These are phyloP conservation scores for Dipodomys spectabilis DNA, from an alignment of 2,113 vertebrate genomes.

Conservation along the genomic window DNA sequence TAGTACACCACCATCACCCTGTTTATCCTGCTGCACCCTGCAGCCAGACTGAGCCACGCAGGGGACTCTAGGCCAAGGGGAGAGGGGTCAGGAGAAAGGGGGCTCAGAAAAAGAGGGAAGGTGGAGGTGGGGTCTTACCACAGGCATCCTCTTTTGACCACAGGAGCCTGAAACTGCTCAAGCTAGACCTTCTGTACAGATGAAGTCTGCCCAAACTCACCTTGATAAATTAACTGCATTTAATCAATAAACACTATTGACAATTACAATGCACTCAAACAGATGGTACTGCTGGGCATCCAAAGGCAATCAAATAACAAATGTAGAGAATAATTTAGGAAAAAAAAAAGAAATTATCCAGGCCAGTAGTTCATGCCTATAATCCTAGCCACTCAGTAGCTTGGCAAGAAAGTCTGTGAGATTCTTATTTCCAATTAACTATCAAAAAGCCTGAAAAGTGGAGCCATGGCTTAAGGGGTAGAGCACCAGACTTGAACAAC, in stretches of 20 bases:
- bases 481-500: no score
- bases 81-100: neutral
- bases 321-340: neutral
- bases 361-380: no score
- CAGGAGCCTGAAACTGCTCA: neutral
- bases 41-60: slow-evolving; percentile 7
- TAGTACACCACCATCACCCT: neutral
- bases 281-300: neutral
- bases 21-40: slow-evolving; percentile 44
- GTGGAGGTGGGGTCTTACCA: rapidly evolving
- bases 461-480: no score
- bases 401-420: no score
- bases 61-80: no score
- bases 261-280: neutral
- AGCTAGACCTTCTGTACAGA: neutral
- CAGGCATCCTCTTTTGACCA: neutral
- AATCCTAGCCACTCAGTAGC: no score
- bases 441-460: no score
- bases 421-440: no score
- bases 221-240: neutral
- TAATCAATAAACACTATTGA: neutral
- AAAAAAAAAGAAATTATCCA: no score
- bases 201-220: neutral
- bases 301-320: slow-evolving; percentile 12
- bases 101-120: neutral